Percentiles rank a stretch among this genome's conserved stretches.
These are phyloP conservation scores for Fabriciana adippe DNA, from an alignment of 2,888 invertebrate genomes.

Conservation along the genomic window DNA sequence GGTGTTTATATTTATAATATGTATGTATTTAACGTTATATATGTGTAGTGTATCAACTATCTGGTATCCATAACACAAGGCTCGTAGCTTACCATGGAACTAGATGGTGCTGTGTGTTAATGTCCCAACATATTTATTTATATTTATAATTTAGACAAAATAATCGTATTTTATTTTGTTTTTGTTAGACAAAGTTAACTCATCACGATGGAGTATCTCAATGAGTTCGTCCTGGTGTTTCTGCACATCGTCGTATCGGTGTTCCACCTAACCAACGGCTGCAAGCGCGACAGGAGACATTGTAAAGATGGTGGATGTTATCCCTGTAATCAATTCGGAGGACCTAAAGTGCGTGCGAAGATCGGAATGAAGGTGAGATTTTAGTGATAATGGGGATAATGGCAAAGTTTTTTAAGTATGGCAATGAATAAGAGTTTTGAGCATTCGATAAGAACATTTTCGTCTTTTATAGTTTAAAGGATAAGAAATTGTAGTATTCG, in stretches of 20 bases:
- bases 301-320: slow-evolving; percentile 38
- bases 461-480: too few relatives aligned
- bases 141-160: too few relatives aligned
- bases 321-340: slow-evolving; percentile 43
- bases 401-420: neutral
- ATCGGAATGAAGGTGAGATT: slow-evolving; percentile 26
- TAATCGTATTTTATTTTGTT: neutral
- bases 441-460: too few relatives aligned
- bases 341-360: slow-evolving; percentile 36
- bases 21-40: too few relatives aligned
- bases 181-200: neutral
- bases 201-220: slow-evolving; percentile 48
- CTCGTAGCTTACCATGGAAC: too few relatives aligned
- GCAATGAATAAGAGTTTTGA: neutral
- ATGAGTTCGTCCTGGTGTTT: slow-evolving; percentile 59
- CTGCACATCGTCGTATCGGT: slow-evolving; percentile 58
- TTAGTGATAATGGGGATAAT: neutral
- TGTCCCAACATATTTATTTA: too few relatives aligned
- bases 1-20: too few relatives aligned
- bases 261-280: slow-evolving; percentile 47
- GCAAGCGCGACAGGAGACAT: slow-evolving; percentile 33
- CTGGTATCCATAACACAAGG: too few relatives aligned
- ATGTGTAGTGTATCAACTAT: too few relatives aligned
- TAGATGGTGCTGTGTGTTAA: too few relatives aligned
- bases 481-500: too few relatives aligned